Evolutionary conservation across 2,888 invertebrate species (phyloP).

Genomic region (Drosophila barbarae): DNA sequence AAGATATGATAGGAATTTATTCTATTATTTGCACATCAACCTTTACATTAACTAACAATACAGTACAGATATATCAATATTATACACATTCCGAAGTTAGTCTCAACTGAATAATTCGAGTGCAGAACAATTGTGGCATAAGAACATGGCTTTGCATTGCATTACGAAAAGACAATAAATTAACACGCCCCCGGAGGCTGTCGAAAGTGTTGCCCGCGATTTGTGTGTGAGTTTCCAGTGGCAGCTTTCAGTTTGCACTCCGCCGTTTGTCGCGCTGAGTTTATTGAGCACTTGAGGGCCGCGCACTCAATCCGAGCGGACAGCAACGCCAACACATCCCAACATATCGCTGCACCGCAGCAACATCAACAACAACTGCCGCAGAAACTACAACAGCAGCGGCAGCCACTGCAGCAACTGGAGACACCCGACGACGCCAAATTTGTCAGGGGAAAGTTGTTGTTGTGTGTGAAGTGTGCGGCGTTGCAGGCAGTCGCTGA

Average conservation of each 20-base stretch:
- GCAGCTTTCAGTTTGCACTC: slow-evolving; percentile 32
- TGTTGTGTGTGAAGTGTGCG: slow-evolving; percentile 18
- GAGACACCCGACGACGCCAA: slow-evolving; percentile 41
- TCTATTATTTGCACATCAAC: no score
- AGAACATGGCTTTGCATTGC: slow-evolving; percentile 12
- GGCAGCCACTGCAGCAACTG: slow-evolving; percentile 24
- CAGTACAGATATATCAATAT: no score
- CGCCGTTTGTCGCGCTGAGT: slow-evolving; percentile 51
- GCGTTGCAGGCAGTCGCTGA: slow-evolving; percentile 36
- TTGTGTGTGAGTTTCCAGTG: slow-evolving; percentile 35
- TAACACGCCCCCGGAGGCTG: slow-evolving; percentile 44
- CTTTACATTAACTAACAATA: no score
- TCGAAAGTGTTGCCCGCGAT: slow-evolving; percentile 55
- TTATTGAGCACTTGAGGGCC: slow-evolving; percentile 69
- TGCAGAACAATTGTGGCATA: slow-evolving; percentile 15
- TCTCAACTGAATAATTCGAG: not conserved
- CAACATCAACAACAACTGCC: slow-evolving; percentile 35
- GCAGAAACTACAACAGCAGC: slow-evolving; percentile 27
- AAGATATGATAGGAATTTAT: no score
- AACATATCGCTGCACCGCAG: slow-evolving; percentile 15
- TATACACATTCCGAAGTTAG: no score
- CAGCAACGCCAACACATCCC: slow-evolving; percentile 36
- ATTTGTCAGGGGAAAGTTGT: slow-evolving; percentile 64
- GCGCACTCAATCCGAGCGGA: slow-evolving; percentile 56
- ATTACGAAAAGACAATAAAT: slow-evolving; percentile 51